Evolutionary conservation across 2,797 vertebrate genomes (phyloP).

Genomic region (Picus viridis): DNA sequence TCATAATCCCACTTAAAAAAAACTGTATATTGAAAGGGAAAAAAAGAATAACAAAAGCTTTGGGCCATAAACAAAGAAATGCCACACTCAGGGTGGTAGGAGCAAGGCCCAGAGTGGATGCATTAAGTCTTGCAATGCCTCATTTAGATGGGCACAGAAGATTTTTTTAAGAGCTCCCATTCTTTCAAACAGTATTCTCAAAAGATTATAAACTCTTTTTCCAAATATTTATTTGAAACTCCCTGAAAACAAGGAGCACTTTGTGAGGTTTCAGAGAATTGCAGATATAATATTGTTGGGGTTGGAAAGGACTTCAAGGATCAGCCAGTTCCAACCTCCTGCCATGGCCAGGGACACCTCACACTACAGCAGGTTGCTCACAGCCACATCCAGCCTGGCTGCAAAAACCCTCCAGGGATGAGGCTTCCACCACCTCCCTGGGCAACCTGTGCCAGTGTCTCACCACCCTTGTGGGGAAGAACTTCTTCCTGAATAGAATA

Average conservation of each 20-base stretch:
- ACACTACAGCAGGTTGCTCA: too few species aligned
- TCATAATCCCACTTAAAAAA: background rate
- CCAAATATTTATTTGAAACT: background rate
- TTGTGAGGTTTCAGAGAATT: background rate
- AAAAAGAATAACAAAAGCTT: background rate
- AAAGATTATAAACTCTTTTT: background rate
- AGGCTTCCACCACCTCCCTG: too few species aligned
- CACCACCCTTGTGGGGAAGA: too few species aligned
- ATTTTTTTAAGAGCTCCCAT: background rate
- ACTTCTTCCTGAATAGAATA: too few species aligned
- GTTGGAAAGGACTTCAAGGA: too few species aligned
- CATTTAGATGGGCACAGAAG: background rate
- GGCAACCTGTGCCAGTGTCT: too few species aligned
- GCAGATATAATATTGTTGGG: too few species aligned
- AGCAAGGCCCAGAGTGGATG: background rate
- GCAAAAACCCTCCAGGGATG: too few species aligned
- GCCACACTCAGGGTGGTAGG: background rate
- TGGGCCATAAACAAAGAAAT: background rate
- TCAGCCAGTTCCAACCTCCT: too few species aligned
- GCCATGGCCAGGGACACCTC: too few species aligned
- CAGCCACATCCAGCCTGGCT: too few species aligned
- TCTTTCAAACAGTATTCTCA: too few species aligned
- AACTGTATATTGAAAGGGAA: background rate
- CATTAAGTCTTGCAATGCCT: accelerated
- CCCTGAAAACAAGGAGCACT: background rate